A percentile compares a stretch with the other conserved stretches of the same genome.
phyloP scores from a whole-genome alignment of 2,888 invertebrate genomes.

The Rutpela maculata region DNA sequence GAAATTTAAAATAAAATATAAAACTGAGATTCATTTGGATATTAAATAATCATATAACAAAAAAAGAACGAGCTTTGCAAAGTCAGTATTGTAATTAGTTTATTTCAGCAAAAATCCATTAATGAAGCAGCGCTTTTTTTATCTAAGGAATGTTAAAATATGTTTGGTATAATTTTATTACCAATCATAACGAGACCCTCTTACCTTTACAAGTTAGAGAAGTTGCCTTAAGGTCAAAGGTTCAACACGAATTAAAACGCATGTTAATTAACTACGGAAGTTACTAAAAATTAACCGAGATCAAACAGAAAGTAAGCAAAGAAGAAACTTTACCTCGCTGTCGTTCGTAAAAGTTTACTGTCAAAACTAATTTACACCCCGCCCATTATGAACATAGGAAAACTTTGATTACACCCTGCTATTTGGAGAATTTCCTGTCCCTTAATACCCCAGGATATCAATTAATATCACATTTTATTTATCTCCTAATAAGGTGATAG shows the following conservation, averaged over 20 bases:
- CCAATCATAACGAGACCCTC: not conserved
- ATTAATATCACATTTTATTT: not conserved
- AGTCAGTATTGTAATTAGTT: too few relatives aligned
- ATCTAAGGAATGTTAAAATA: not conserved
- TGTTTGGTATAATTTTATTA: not conserved
- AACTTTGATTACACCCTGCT: not conserved
- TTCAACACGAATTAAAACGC: not conserved
- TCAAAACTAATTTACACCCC: not conserved
- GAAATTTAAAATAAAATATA: too few relatives aligned
- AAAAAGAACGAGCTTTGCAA: too few relatives aligned
- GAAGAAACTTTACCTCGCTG: not conserved
- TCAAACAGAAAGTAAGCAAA: constrained; percentile 4
- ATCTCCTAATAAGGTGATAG: not conserved
- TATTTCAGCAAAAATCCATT: not conserved
- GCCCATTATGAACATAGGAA: not conserved
- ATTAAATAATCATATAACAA: too few relatives aligned
- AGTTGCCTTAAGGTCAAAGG: not conserved
- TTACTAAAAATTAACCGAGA: not conserved
- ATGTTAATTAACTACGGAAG: constrained; percentile 7
- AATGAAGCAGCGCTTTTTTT: not conserved
- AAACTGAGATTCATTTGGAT: too few relatives aligned
- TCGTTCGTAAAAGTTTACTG: not conserved
- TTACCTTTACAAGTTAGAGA: not conserved
- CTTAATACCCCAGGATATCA: not conserved
- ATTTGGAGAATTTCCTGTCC: not conserved